phyloP scores from a whole-genome alignment of 2,113 vertebrate species.

The Pimephales promelas region DNA sequence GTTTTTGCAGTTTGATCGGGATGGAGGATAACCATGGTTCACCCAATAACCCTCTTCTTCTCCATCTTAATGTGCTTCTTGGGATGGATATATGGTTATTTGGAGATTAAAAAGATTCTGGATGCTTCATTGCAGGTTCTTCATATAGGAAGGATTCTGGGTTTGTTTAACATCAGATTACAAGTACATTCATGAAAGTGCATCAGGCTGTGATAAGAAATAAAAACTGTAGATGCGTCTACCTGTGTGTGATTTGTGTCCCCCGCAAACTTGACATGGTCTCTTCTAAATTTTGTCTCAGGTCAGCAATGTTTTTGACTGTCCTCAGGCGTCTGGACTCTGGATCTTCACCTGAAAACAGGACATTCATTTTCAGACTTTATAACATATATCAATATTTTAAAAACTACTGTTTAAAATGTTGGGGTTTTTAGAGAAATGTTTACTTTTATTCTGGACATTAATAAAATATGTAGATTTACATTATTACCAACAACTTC shows the following conservation, averaged over 20 bases:
- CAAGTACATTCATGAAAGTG: neutral
- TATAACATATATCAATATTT: neutral
- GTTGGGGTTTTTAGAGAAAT: neutral
- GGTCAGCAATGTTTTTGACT: conserved; percentile 94
- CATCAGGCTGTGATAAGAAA: neutral
- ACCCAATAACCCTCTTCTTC: neutral
- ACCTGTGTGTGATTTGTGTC: conserved; percentile 92
- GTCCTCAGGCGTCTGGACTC: conserved; percentile 89
- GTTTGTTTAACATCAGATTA: too few relatives aligned
- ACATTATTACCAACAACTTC: neutral
- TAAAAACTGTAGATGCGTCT: neutral
- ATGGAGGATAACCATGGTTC: neutral
- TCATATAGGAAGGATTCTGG: too few relatives aligned
- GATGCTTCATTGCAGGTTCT: too few relatives aligned
- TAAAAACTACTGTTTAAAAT: neutral
- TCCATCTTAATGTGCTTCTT: neutral
- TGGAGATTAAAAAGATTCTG: too few relatives aligned
- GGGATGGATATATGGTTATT: neutral
- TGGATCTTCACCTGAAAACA: conserved; percentile 83
- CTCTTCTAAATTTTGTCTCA: conserved; percentile 94
- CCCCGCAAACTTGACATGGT: conserved; percentile 95
- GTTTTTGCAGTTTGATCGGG: neutral
- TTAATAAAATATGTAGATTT: neutral
- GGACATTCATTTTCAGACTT: neutral
- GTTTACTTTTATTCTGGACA: too few relatives aligned